Conservation (phyloP, 2,797 vertebrate genomes). For the Sphenodon punctatus region DNA sequence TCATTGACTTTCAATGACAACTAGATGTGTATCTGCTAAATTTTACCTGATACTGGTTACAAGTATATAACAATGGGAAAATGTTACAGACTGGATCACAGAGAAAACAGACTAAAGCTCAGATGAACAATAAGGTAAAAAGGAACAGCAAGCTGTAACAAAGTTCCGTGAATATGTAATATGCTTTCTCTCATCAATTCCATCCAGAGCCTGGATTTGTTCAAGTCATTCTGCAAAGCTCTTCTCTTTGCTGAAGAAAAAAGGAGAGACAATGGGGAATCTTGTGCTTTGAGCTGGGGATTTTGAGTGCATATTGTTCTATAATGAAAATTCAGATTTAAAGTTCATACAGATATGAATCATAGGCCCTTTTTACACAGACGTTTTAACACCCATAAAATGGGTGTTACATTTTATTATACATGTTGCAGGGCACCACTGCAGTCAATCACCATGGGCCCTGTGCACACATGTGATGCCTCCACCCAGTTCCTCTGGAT, state of each 20-base stretch:
- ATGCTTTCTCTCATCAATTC: background rate
- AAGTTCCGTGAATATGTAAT: fast-evolving
- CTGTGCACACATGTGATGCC: no score
- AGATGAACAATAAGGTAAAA: background rate
- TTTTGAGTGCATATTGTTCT: no score
- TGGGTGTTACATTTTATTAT: no score
- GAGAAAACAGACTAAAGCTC: background rate
- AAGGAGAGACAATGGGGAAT: fast-evolving
- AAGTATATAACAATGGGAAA: background rate
- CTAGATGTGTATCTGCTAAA: no score
- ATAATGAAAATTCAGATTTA: no score
- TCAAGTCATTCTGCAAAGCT: background rate
- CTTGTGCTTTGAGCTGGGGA: background rate
- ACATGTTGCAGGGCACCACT: no score
- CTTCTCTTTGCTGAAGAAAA: background rate
- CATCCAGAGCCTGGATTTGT: background rate
- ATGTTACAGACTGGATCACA: background rate
- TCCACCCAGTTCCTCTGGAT: no score
- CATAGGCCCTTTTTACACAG: no score
- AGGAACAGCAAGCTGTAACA: background rate
- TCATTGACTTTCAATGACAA: no score
- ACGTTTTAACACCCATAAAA: no score
- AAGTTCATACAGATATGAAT: no score
- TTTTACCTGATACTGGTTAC: background rate
- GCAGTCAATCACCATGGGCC: no score